Conservation (phyloP, 2,113 vertebrate genomes). For the Hippocampus mohnikei region DNA sequence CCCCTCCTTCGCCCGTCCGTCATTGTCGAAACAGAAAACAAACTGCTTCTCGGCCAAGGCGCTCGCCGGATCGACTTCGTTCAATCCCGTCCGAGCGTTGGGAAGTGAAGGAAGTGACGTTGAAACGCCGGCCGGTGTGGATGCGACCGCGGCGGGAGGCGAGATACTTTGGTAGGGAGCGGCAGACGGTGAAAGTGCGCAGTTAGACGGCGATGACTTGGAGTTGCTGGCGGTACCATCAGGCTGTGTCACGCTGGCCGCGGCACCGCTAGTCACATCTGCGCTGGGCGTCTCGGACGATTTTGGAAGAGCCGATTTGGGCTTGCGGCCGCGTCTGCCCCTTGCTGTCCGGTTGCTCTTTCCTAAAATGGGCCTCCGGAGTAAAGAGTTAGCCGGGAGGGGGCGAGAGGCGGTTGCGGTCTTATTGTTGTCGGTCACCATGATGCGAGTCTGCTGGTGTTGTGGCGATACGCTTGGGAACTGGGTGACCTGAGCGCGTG, state of each 20-base stretch:
- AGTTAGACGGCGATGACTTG: slow-evolving; percentile 10
- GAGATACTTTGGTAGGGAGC: slow-evolving; percentile 19
- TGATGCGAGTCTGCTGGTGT: slow-evolving; percentile 71
- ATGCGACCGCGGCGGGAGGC: slow-evolving; percentile 16
- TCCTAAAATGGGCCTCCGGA: slow-evolving; percentile 68
- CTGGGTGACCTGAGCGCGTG: slow-evolving; percentile 63
- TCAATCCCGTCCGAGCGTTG: slow-evolving; percentile 17
- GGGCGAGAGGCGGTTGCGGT: slow-evolving; percentile 37
- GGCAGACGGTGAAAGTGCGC: slow-evolving; percentile 14
- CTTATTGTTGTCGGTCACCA: slow-evolving; percentile 62
- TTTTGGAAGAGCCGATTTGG: slow-evolving; percentile 59
- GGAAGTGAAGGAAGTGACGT: slow-evolving; percentile 1
- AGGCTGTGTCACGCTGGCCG: slow-evolving; percentile 3
- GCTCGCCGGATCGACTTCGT: slow-evolving; percentile 37
- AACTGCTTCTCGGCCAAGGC: slow-evolving; percentile 60
- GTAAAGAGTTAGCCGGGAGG: slow-evolving; percentile 48
- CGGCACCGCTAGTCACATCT: slow-evolving; percentile 18
- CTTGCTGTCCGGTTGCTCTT: slow-evolving; percentile 66
- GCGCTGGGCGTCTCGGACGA: slow-evolving; percentile 24
- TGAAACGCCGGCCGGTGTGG: slow-evolving; percentile 9
- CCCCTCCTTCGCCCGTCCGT: slow-evolving; percentile 45
- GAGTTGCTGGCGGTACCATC: slow-evolving; percentile 5
- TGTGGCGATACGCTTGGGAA: slow-evolving; percentile 63
- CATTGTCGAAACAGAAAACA: slow-evolving; percentile 72
- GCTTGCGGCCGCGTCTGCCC: slow-evolving; percentile 68